Evolutionary conservation across 2,113 vertebrate species (phyloP).

Genomic region (Aphyosemion australe): DNA sequence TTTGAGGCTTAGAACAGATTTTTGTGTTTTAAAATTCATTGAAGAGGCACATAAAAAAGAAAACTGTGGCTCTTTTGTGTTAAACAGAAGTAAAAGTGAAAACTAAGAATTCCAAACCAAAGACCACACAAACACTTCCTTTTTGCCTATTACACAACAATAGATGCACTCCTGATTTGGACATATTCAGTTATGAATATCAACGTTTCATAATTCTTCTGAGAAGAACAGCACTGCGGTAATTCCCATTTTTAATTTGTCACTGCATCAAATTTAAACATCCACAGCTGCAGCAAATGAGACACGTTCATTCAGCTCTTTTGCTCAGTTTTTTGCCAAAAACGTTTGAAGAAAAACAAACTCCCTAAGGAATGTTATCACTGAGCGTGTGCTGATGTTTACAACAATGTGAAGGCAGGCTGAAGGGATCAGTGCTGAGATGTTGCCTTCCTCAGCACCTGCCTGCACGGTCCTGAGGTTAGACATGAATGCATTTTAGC

Average conservation of each 20-base stretch:
- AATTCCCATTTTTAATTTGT: neutral
- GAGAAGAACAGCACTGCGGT: neutral
- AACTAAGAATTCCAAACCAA: constrained; percentile 4
- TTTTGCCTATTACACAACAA: neutral
- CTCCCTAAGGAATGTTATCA: neutral
- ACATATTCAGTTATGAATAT: neutral
- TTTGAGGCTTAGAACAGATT: neutral
- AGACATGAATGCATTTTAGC: neutral
- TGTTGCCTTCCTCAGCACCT: neutral
- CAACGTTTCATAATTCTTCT: constrained; percentile 7
- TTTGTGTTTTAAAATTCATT: neutral
- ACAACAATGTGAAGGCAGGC: neutral
- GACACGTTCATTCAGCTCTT: neutral
- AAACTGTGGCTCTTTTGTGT: neutral
- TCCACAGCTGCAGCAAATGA: neutral
- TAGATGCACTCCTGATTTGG: neutral
- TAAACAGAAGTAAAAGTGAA: constrained; percentile 4
- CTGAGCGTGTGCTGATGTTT: neutral
- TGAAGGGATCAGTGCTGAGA: neutral
- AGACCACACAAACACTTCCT: constrained; percentile 22
- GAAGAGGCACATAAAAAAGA: neutral
- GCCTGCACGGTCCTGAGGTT: neutral
- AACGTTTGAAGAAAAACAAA: neutral
- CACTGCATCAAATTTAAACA: neutral
- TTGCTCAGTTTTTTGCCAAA: neutral